Percentiles rank a stretch among this genome's conserved stretches.
phyloP scores from a whole-genome alignment of 2,797 vertebrate species.

The Notoglanidium macrostoma region DNA sequence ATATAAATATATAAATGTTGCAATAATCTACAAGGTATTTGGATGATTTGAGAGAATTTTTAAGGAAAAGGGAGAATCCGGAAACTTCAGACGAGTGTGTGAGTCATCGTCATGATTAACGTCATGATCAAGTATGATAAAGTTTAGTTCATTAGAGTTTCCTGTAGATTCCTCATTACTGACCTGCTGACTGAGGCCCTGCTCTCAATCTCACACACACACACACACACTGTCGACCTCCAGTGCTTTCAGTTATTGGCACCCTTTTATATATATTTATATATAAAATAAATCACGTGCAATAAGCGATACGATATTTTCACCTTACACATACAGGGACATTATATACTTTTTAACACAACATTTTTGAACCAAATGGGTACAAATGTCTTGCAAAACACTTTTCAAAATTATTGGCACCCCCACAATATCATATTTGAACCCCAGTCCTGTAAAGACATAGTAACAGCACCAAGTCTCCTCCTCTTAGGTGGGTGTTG shows the following conservation, averaged over 20 bases:
- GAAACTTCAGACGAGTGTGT: neutral
- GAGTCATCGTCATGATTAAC: conserved; percentile 22
- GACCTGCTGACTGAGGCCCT: conserved; percentile 30
- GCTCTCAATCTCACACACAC: conserved; percentile 3
- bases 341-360: neutral
- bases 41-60: neutral
- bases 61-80: neutral
- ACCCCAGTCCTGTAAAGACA: no score
- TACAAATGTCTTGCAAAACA: neutral
- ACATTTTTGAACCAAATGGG: neutral
- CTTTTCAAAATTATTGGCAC: neutral
- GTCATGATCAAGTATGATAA: conserved; percentile 5
- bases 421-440: neutral
- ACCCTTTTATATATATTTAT: neutral
- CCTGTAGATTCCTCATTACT: conserved; percentile 29
- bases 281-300: neutral
- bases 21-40: neutral
- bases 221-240: neutral
- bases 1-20: neutral
- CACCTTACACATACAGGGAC: neutral
- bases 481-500: neutral
- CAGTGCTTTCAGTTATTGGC: neutral
- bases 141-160: conserved; percentile 1
- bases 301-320: neutral
- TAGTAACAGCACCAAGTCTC: neutral